phyloP scores from a whole-genome alignment of 2,797 vertebrate genomes.

The Eremophila alpestris region DNA sequence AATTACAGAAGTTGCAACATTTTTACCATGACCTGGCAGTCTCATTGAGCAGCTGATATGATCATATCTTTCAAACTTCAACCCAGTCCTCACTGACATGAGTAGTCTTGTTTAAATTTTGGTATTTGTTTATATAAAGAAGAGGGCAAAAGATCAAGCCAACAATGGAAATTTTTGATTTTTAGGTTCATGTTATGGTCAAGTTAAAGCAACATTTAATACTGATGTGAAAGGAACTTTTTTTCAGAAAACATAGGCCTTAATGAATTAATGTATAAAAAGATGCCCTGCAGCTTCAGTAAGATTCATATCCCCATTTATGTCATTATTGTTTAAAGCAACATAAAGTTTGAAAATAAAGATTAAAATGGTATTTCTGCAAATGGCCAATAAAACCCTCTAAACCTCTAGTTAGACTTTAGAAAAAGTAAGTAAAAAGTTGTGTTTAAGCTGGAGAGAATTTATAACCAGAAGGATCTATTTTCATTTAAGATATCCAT shows the following conservation, averaged over 20 bases:
- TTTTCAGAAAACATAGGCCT: not conserved
- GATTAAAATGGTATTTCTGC: slow-evolving; percentile 17
- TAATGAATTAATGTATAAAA: not conserved
- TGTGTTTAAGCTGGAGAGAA: slow-evolving; percentile 42
- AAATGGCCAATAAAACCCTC: slow-evolving; percentile 13
- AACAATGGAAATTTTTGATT: not conserved
- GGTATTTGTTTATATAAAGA: not conserved
- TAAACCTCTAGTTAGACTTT: slow-evolving; percentile 32
- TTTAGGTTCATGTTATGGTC: not conserved
- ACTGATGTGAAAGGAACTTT: not conserved
- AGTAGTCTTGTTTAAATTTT: not conserved
- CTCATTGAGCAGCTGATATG: not conserved
- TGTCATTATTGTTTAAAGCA: slow-evolving; percentile 3
- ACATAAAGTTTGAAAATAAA: not conserved
- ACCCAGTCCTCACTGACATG: not conserved
- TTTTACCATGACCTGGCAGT: not conserved
- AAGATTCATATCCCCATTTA: not conserved
- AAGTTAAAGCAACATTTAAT: slow-evolving; percentile 24
- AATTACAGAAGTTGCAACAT: not conserved
- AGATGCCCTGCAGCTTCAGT: slow-evolving; percentile 16
- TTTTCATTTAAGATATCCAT: not conserved
- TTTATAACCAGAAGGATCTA: slow-evolving; percentile 29
- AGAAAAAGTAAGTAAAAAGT: slow-evolving; percentile 10
- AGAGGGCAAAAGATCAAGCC: not conserved
- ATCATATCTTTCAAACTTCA: not conserved